phyloP scores from a whole-genome alignment of 2,888 invertebrate species.

The Tenthredo livida region DNA sequence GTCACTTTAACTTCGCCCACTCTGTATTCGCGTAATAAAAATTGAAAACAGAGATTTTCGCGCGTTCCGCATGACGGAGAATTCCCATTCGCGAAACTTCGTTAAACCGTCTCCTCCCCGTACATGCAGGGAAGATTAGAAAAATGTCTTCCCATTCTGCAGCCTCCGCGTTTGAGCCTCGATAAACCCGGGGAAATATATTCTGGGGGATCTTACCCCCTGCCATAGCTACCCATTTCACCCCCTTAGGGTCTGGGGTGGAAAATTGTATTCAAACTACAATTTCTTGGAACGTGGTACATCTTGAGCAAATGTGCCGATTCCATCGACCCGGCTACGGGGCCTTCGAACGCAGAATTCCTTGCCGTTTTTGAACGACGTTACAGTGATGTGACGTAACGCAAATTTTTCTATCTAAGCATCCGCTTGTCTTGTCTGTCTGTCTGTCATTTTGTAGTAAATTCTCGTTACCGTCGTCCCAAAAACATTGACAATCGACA shows the following conservation, averaged over 20 bases:
- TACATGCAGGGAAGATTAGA: slow-evolving; percentile 67
- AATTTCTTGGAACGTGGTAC: slow-evolving; percentile 53
- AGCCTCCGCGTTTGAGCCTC: slow-evolving; percentile 56
- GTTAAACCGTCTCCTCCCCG: slow-evolving; percentile 21
- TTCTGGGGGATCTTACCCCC: slow-evolving; percentile 55
- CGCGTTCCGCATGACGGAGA: background rate
- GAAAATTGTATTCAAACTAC: slow-evolving; percentile 56
- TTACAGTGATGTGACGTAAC: background rate
- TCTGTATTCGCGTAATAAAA: background rate
- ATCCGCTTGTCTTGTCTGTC: background rate
- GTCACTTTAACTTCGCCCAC: background rate
- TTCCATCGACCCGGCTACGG: slow-evolving; percentile 25
- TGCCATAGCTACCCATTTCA: slow-evolving; percentile 13
- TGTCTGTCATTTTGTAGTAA: background rate
- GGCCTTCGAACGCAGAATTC: slow-evolving; percentile 7
- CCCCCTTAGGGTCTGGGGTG: slow-evolving; percentile 36
- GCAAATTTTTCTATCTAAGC: background rate
- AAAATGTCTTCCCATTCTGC: slow-evolving; percentile 62
- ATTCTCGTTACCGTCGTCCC: background rate
- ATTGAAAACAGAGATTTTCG: slow-evolving; percentile 15
- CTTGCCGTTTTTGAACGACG: background rate
- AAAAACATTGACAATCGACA: background rate
- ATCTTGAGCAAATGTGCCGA: slow-evolving; percentile 53
- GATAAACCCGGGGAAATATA: slow-evolving; percentile 67
- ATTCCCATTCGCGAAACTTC: slow-evolving; percentile 59